Percentiles rank a stretch among this genome's conserved stretches.
Conservation (phyloP, 2,113 vertebrate genomes). For the Scytalopus superciliaris region DNA sequence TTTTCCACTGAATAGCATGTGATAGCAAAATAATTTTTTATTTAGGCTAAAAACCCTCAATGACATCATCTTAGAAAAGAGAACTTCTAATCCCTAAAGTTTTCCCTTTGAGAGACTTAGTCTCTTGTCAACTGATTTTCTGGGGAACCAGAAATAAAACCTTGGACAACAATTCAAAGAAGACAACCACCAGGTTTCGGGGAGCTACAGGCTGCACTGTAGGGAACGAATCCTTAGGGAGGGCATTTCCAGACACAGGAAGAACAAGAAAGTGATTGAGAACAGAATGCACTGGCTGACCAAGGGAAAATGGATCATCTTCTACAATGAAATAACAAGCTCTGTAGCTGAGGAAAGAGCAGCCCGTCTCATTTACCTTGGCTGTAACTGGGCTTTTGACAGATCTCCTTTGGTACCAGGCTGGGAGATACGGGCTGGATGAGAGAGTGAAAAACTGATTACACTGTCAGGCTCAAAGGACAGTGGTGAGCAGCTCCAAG, state of each 20-base stretch:
- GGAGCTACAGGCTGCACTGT: neutral
- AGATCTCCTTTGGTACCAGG: neutral
- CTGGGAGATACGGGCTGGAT: neutral
- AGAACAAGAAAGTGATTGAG: neutral
- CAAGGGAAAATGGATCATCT: neutral
- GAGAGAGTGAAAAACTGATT: neutral
- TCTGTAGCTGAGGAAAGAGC: neutral
- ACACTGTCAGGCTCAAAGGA: neutral
- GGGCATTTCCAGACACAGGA: neutral
- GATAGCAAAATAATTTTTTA: neutral
- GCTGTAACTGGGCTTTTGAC: neutral
- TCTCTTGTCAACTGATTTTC: neutral
- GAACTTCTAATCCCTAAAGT: neutral
- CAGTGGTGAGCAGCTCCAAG: neutral
- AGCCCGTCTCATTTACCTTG: neutral
- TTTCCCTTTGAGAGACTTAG: neutral
- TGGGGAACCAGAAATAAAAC: neutral
- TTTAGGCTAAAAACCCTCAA: neutral
- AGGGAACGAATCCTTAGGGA: neutral
- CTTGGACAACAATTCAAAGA: neutral
- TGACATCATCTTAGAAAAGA: neutral
- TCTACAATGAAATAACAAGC: neutral
- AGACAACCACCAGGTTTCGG: neutral
- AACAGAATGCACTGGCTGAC: neutral
- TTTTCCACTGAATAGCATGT: neutral